Evolutionary conservation across 2,888 invertebrate species (phyloP).

Genomic region (Osmoderma eremita): DNA sequence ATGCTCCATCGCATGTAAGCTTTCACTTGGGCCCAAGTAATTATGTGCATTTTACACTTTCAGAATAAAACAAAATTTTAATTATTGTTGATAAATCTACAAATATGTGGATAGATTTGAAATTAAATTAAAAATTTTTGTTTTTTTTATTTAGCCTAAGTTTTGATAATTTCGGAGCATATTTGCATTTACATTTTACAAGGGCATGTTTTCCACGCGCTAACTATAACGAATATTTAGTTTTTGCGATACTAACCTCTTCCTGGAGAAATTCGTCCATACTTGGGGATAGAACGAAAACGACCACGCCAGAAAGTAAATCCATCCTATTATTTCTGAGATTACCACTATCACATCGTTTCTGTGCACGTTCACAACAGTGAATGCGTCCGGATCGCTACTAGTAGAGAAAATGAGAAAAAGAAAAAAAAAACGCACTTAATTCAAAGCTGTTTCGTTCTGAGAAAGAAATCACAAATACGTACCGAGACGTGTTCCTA

Average conservation of each 20-base stretch:
- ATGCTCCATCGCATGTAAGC: too few relatives aligned
- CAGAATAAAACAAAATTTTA: too few relatives aligned
- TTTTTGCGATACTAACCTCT: conserved; percentile 66
- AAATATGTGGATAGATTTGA: too few relatives aligned
- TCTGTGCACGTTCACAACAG: conserved; percentile 78
- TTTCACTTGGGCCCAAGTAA: too few relatives aligned
- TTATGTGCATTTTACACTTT: too few relatives aligned
- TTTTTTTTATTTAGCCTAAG: too few relatives aligned
- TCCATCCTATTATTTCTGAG: conserved; percentile 88
- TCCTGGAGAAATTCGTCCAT: conserved; percentile 83
- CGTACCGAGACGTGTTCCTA: conserved; percentile 24
- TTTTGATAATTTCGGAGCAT: too few relatives aligned
- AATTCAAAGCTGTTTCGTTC: conserved; percentile 19
- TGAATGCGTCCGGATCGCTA: conserved; percentile 64
- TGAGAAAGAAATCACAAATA: conserved; percentile 17
- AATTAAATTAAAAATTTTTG: too few relatives aligned
- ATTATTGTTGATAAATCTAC: too few relatives aligned
- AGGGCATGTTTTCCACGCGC: too few relatives aligned
- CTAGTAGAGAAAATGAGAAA: conserved; percentile 49
- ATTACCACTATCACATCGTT: conserved; percentile 73
- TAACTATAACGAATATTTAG: too few relatives aligned
- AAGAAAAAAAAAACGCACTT: conserved; percentile 47
- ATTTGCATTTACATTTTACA: too few relatives aligned
- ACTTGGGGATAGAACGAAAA: conserved; percentile 97
- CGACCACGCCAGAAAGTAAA: conserved; percentile 97